Base-by-base conservation (phyloP, 2,797 vertebrate genomes). In the Morus bassanus region DNA sequence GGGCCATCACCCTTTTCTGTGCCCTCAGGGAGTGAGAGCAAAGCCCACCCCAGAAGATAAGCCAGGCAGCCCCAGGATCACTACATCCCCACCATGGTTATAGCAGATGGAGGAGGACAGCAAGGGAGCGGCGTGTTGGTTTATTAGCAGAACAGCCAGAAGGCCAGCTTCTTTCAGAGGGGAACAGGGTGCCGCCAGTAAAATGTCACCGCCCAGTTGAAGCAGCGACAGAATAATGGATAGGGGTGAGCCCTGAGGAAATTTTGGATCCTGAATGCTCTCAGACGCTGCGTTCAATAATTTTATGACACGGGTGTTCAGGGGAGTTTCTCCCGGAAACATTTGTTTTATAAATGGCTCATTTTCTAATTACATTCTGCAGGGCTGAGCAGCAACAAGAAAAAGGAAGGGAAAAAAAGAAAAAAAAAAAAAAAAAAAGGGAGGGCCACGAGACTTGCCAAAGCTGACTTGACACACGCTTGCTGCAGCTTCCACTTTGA, bases 271-370 rank as follows among this genome's bases (percentile, higher is more conserved):
- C 75, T 8, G 65, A 91, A 37, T 0, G 1, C 87, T 86, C 93
- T 88, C 87, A 91, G 89, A 84, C 2, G 0, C 89, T 33, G 79
- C 6, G 25, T 84, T 96, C 91, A 94, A 76, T 70, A 67, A 78
- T 94, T 96, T 96, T 94, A 97, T 95, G 91, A 95, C 91, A 78
- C 1, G 85, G 81, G 91, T 67, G 88, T 96, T 94, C 91, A 73
- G 93, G 93, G 93, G 84, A 95, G 94, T 95, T 92, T 96, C 80
- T 88, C 56, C 94, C 18, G 54, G 95, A 96, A 97, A 95, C 84
- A 92, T 96, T 95, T 96, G 85, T 81, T 96, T 96, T 96, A 92
- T 91, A 93, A 96, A 94, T 92, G 94, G 86, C 81, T 96, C 80
- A 25, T 95, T 96, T 95, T 95, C 91, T 96, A 96, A 96, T 97